Evolutionary conservation across 2,113 vertebrate genomes (phyloP), one percentile per base, ranked within the genome.

Genomic region (Elgaria multicarinata): DNA sequence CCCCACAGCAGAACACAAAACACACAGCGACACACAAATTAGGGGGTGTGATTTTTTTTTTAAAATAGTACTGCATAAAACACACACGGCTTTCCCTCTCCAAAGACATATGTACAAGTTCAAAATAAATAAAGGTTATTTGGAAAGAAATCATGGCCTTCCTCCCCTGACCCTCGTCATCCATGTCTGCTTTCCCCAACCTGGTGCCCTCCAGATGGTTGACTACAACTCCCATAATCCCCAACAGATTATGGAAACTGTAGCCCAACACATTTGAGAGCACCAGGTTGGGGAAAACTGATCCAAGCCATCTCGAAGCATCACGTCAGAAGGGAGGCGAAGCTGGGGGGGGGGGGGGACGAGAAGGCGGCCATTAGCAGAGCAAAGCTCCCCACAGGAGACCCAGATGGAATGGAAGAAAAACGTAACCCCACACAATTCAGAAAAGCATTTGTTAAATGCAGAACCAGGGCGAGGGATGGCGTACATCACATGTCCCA

Each of bases 81-180:
- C 87, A 84, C 87, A 83, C 72, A 89, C 58, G 39, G 71, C 55
- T 84, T 84, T 31, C 62, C 72, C 58, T 89, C 72, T 42, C 81
- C 88, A 67, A 46, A 89, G 81, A 46, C 55, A 3, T 84, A 84
- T 84, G 82, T 76, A 89, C 88, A 89, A 89, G 84, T 84, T 62
- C 58, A 89, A 89, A 89, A 89, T 89, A 89, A 89, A 89, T 89
- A 84, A 89, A 76, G 42, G 18, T 76, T 66, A 10, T 42, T 42
- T 6, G 46, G n/a, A 42, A 77, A 71, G 64, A 80, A 67, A 77
- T 76, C 42, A 31, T 18, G 36, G 42, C 18, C 28, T 4, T 2
- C 44, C 10, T 14, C 26, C 3, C 24, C 33, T 8, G 8, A 20
- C 33, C 84, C 24, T 18, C 8, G 3, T 31, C 14, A 6, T 13